These are phyloP conservation scores for Urosaurus nigricauda DNA, from an alignment of 2,797 vertebrate genomes.

Conservation along the genomic window DNA sequence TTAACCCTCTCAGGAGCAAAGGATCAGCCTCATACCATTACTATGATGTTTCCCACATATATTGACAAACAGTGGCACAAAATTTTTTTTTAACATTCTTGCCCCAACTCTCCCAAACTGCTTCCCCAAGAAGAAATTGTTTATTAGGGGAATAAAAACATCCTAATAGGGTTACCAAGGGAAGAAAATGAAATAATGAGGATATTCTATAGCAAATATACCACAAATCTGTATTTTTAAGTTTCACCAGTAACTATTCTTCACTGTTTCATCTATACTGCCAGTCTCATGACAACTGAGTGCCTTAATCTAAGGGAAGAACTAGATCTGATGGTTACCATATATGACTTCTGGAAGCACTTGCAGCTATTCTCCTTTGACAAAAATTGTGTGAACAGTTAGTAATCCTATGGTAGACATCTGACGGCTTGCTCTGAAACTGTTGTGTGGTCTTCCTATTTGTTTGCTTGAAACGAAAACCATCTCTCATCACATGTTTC, in stretches of 20 bases:
- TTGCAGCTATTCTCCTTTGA: background rate
- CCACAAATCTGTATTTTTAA: background rate
- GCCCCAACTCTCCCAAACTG: too few relatives aligned
- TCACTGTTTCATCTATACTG: background rate
- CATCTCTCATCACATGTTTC: background rate
- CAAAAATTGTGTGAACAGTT: background rate
- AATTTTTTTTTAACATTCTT: background rate
- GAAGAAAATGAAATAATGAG: background rate
- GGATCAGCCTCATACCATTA: too few relatives aligned
- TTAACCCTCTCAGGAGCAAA: background rate
- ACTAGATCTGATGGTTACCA: background rate
- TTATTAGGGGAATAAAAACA: too few relatives aligned
- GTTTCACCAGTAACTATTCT: background rate
- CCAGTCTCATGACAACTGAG: background rate
- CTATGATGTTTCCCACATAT: background rate
- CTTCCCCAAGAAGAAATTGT: background rate
- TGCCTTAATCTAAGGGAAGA: background rate
- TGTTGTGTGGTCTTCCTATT: background rate
- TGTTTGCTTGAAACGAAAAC: background rate
- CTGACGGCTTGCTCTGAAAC: background rate
- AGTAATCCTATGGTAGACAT: background rate
- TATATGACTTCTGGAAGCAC: background rate
- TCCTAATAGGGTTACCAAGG: background rate
- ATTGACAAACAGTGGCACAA: background rate
- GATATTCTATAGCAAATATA: background rate